Evolutionary conservation across 2,113 vertebrate genomes (phyloP).

Genomic region (Anguilla rostrata): DNA sequence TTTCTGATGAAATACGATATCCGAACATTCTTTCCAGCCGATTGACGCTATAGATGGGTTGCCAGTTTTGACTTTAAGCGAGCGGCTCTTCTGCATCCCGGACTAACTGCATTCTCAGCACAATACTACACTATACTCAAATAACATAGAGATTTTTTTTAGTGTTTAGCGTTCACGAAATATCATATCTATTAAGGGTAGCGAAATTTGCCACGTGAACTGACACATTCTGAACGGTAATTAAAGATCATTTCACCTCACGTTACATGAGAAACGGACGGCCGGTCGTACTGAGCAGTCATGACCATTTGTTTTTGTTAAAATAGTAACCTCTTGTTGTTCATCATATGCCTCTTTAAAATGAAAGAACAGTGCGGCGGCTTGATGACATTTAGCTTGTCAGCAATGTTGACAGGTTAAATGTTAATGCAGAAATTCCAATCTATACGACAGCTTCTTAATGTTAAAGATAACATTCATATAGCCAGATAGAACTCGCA

Average conservation of each 20-base stretch:
- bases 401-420: slow-evolving; percentile 47
- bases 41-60: not conserved
- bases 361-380: slow-evolving; percentile 36
- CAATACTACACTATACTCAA: not conserved
- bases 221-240: not conserved
- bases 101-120: not conserved
- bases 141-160: not conserved
- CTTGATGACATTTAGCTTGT: slow-evolving; percentile 36
- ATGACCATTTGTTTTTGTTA: slow-evolving; percentile 42
- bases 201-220: not conserved
- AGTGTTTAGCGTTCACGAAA: not conserved
- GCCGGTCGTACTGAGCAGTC: not conserved
- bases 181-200: not conserved
- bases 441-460: not conserved
- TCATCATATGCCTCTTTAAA: slow-evolving; percentile 43
- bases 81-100: not conserved
- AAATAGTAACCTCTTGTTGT: slow-evolving; percentile 52
- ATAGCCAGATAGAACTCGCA: not conserved
- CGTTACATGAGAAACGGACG: not conserved
- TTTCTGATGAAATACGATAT: not conserved
- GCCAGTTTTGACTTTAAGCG: not conserved
- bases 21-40: not conserved
- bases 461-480: not conserved
- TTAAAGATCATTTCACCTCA: not conserved
- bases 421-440: slow-evolving; percentile 50